phyloP scores from a whole-genome alignment of 2,888 invertebrate species.

The Eupithecia inturbata region DNA sequence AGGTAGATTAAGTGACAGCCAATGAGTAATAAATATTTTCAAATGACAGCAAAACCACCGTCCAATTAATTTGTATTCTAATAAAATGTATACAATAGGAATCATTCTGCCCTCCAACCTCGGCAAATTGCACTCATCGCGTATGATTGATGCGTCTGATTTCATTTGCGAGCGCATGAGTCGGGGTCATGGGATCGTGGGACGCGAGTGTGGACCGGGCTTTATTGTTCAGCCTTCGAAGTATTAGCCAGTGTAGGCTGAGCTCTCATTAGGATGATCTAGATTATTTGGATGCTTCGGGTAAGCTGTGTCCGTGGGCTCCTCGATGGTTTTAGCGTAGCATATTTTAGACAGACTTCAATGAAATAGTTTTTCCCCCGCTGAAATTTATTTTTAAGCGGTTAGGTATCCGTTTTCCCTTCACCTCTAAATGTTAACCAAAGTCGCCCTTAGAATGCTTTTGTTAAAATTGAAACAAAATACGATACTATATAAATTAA shows the following conservation, averaged over 20 bases:
- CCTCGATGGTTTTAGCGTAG: too few species aligned
- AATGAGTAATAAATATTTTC: background rate
- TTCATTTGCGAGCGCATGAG: constrained; percentile 64
- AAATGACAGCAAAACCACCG: background rate
- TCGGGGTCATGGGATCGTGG: constrained; percentile 62
- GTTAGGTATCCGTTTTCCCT: too few species aligned
- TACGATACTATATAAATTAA: too few species aligned
- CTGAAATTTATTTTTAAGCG: too few species aligned
- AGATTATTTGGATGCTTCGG: background rate
- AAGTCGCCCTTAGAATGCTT: too few species aligned
- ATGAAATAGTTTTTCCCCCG: too few species aligned
- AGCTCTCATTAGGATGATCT: constrained; percentile 20
- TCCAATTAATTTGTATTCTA: background rate
- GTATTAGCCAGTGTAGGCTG: constrained; percentile 46
- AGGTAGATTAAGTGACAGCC: too few species aligned
- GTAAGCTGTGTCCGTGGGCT: too few species aligned
- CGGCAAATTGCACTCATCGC: constrained; percentile 42
- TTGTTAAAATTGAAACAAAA: too few species aligned
- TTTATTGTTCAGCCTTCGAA: constrained; percentile 54
- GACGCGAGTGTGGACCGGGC: constrained; percentile 44
- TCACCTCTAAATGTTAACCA: too few species aligned
- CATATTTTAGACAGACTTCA: too few species aligned
- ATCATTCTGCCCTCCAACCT: constrained; percentile 23
- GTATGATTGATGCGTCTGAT: constrained; percentile 67
- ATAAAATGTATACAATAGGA: constrained; percentile 11